Conservation (phyloP, 2,888 invertebrate species). For the Cerastis rubricosa region DNA sequence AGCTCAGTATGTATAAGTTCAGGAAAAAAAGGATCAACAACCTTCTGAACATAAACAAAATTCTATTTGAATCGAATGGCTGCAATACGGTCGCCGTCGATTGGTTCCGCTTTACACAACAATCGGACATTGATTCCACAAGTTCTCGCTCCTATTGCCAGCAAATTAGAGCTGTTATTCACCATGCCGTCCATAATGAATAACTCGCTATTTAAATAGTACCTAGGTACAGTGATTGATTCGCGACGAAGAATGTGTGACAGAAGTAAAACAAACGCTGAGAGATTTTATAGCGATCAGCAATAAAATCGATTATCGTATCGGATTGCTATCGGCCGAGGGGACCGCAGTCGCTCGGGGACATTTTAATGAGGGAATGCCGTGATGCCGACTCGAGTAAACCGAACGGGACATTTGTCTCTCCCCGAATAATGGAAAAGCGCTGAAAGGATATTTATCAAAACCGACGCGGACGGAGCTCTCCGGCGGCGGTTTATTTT, state of each 20-base stretch:
- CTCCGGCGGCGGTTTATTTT: conserved; percentile 75
- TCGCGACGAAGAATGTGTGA: conserved; percentile 77
- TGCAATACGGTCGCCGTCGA: conserved; percentile 67
- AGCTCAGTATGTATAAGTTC: conserved; percentile 23
- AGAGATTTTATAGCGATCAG: conserved; percentile 82
- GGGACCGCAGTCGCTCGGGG: conserved; percentile 79
- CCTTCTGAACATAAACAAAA: conserved; percentile 73
- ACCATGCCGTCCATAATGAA: conserved; percentile 67
- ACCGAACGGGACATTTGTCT: conserved; percentile 83
- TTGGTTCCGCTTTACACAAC: conserved; percentile 77
- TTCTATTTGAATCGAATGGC: conserved; percentile 74
- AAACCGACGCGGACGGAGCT: conserved; percentile 75
- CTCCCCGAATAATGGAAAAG: conserved; percentile 83
- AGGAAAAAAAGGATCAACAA: conserved; percentile 71
- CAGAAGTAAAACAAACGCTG: conserved; percentile 79
- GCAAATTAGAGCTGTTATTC: conserved; percentile 77
- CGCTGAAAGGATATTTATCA: conserved; percentile 87
- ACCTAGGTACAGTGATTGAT: conserved; percentile 79
- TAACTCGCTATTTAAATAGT: conserved; percentile 78
- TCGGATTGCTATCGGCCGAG: conserved; percentile 73
- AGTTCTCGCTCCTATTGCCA: conserved; percentile 69
- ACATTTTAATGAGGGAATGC: conserved; percentile 87
- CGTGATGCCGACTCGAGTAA: conserved; percentile 79
- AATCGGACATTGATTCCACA: conserved; percentile 65
- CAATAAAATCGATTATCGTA: conserved; percentile 87